These are phyloP conservation scores for Patagioenas fasciata DNA, from an alignment of 2,113 vertebrate genomes.

Conservation along the genomic window DNA sequence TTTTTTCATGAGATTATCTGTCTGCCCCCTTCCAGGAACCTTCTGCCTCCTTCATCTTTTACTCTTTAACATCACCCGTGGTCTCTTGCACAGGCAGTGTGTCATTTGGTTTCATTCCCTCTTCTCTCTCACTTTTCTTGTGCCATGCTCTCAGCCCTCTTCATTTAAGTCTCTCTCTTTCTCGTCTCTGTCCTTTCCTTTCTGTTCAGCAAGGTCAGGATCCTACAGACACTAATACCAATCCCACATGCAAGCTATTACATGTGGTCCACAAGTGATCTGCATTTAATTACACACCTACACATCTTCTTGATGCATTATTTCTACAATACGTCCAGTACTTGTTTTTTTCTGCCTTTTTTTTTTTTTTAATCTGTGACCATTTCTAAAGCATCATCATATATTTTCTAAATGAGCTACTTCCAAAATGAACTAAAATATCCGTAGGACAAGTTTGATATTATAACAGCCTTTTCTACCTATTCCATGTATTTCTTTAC, in stretches of 20 bases:
- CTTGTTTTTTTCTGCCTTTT: background rate
- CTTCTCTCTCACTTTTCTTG: background rate
- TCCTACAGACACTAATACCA: background rate
- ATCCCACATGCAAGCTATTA: background rate
- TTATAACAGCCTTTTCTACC: background rate
- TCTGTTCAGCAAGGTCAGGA: background rate
- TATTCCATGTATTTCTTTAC: background rate
- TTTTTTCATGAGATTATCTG: background rate
- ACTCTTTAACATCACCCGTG: accelerated
- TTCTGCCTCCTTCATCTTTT: background rate
- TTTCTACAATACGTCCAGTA: background rate
- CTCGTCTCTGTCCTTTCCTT: background rate
- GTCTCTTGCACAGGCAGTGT: background rate
- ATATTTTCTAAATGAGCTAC: background rate
- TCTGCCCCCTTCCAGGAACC: background rate
- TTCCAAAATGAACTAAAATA: background rate
- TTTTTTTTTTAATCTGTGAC: background rate
- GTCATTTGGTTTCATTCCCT: background rate
- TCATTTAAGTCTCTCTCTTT: background rate
- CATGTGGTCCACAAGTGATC: accelerated
- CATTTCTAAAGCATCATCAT: background rate
- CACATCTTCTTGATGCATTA: background rate
- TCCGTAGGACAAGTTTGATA: background rate
- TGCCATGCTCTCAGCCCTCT: background rate
- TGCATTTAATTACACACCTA: background rate